Conservation (phyloP, 2,888 invertebrate species). For the Adela reaumurella region DNA sequence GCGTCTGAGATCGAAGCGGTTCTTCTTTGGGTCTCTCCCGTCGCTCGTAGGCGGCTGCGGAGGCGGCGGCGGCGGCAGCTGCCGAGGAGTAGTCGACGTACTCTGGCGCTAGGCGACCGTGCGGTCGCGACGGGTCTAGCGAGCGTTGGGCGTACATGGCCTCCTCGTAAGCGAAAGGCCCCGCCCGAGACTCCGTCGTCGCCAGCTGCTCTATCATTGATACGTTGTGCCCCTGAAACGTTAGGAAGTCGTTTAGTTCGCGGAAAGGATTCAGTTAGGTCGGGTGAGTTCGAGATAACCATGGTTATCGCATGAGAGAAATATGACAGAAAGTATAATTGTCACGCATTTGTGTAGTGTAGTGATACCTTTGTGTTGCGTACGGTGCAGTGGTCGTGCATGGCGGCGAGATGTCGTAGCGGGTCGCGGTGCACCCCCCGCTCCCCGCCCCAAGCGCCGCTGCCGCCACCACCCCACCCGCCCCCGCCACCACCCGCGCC, state of each 20-base stretch:
- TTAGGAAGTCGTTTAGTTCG: no score
- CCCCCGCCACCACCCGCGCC: slow-evolving; percentile 16
- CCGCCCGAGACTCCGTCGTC: neutral
- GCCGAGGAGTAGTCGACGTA: slow-evolving; percentile 12
- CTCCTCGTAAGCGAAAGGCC: slow-evolving; percentile 39
- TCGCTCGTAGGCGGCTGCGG: slow-evolving; percentile 7
- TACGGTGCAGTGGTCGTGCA: slow-evolving; percentile 6
- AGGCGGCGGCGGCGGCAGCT: slow-evolving; percentile 9
- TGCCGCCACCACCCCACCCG: slow-evolving; percentile 29
- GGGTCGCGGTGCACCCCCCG: slow-evolving; percentile 5
- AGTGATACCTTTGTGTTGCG: neutral
- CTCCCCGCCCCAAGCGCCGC: slow-evolving; percentile 18
- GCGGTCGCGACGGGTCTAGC: slow-evolving; percentile 19
- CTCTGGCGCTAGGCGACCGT: slow-evolving; percentile 21
- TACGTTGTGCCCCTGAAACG: neutral
- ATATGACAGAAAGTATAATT: no score
- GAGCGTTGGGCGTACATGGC: slow-evolving; percentile 23
- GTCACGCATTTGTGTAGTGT: no score
- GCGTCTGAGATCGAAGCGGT: slow-evolving; percentile 12
- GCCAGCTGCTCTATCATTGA: neutral
- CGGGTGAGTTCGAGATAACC: no score
- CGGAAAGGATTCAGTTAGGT: no score
- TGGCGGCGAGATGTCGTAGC: slow-evolving; percentile 10
- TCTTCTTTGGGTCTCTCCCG: neutral
- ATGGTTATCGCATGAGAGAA: no score